Base-by-base conservation (phyloP, 2,888 invertebrate species). In the Parascotia fuliginaria region DNA sequence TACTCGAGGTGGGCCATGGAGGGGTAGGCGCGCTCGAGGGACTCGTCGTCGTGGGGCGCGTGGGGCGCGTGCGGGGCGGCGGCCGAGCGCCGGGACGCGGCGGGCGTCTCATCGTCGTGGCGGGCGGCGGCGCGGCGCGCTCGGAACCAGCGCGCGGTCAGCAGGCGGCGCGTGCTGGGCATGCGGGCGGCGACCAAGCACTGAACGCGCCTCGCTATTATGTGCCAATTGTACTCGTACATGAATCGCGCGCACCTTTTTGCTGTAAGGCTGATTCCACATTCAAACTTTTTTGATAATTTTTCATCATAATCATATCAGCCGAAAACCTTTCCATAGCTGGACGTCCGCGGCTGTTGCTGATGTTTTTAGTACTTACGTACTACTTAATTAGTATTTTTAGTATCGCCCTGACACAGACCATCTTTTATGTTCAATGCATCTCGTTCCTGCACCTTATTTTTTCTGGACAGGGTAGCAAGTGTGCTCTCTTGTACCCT, bases 1-100 rank as follows among this genome's bases (percentile, higher is more conserved):
- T 95, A 96, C 83, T 95, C 95, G 81, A 95, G 95, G 84, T 95
- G 95, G 36, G 93, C 94, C 83, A 84, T 88, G 70, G 95, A 94
- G 55, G 95, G 94, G 77, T 93, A 94, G 77, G 95, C 95, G 58
- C 95, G 93, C 77, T 95, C 95, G 68, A 95, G 92, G 81, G 94
- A 82, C 55, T 88, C 88, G 49, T 83, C 86, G 70, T 89, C 89
- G 52, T 77, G 72, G 52, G 85, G 70, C 15, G 69, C 58, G 19
- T 63, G 73, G 32, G 56, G 60, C 41, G 66, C 51, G n/a, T 68
- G 58, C 56, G 72, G 56, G 49, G 70, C 67, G 41, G 81, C 54
- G 79, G 83, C 36, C 81, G 65, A 38, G 79, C 81, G 76, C 76
- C 78, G 65, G 63, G 67, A 46, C 73, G 73, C 48, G 76, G 73